Percentiles rank a stretch among this genome's conserved stretches.
Conservation (phyloP, 2,113 vertebrate genomes). For the Otus sunia region DNA sequence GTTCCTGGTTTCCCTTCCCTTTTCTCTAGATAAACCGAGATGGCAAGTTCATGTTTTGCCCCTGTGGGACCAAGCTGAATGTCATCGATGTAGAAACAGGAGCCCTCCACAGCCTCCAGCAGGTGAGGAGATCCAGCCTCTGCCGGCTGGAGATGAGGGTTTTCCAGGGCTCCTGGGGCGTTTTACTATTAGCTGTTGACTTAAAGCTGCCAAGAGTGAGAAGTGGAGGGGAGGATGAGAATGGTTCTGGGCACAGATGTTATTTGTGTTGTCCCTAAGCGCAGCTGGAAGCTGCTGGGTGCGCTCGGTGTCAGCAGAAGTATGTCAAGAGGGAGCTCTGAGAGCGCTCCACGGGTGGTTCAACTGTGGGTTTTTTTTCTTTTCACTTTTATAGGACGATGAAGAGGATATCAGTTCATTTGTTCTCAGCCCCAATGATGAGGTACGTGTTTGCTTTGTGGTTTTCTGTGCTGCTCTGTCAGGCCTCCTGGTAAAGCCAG, state of each 20-base stretch:
- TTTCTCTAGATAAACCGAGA: conserved; percentile 81
- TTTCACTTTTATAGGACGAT: conserved; percentile 78
- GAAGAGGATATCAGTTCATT: conserved; percentile 92
- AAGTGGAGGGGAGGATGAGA: too few relatives aligned
- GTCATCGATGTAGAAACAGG: conserved; percentile 86
- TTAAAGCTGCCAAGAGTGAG: accelerated
- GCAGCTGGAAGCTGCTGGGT: background rate
- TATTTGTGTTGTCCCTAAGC: accelerated
- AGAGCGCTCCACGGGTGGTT: accelerated
- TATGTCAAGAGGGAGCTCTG: accelerated
- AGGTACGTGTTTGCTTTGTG: conserved; percentile 71
- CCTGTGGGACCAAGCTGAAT: conserved; percentile 85
- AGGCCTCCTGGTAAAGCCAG: background rate
- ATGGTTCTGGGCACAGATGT: accelerated
- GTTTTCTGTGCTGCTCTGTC: background rate
- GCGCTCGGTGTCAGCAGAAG: accelerated
- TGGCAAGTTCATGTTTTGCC: conserved; percentile 88
- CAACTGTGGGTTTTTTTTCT: accelerated
- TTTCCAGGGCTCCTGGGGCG: accelerated
- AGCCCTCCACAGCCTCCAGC: conserved; percentile 82
- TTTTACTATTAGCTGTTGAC: accelerated
- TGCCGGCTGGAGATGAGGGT: too few relatives aligned
- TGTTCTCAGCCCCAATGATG: conserved; percentile 84
- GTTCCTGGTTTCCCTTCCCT: accelerated
- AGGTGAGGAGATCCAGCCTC: conserved; percentile 71